phyloP scores from a whole-genome alignment of 2,888 invertebrate genomes.

The Amaurobius ferox region DNA sequence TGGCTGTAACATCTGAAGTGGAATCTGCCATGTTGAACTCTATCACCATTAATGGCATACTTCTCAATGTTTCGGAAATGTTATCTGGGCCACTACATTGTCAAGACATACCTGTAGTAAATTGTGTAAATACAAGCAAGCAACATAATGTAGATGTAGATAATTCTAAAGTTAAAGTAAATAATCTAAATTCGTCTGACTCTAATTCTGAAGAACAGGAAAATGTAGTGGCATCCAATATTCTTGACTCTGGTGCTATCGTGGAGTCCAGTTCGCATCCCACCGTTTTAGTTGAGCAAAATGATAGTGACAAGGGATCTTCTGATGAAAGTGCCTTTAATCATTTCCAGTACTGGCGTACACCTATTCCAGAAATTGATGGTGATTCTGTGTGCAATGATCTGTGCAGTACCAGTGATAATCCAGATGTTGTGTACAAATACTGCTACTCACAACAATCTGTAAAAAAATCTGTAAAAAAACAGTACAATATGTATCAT shows the following conservation, averaged over 20 bases:
- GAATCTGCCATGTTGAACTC: too few species aligned
- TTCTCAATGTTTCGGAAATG: constrained; percentile 1
- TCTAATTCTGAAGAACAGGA: background rate
- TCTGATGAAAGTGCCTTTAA: constrained; percentile 77
- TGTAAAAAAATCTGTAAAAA: too few species aligned
- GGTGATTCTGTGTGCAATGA: constrained; percentile 74
- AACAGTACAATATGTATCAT: too few species aligned
- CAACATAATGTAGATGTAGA: background rate
- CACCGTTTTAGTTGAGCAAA: constrained; percentile 19
- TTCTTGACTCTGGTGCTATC: background rate
- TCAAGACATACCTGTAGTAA: constrained; percentile 27
- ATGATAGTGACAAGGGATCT: constrained; percentile 1
- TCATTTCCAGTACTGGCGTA: constrained; percentile 80
- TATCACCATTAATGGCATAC: constrained; percentile 36
- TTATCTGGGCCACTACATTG: constrained; percentile 15
- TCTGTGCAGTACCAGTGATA: background rate
- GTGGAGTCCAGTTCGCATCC: background rate
- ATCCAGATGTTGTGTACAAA: too few species aligned
- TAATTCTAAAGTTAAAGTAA: background rate
- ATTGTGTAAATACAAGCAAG: background rate
- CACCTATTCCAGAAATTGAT: constrained; percentile 79
- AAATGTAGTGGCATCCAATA: too few species aligned
- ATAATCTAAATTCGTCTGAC: background rate
- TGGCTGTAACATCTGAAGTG: background rate
- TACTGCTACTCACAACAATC: too few species aligned